These are phyloP conservation scores for Macrotus californicus DNA, from an alignment of 2,113 vertebrate species.

Conservation along the genomic window DNA sequence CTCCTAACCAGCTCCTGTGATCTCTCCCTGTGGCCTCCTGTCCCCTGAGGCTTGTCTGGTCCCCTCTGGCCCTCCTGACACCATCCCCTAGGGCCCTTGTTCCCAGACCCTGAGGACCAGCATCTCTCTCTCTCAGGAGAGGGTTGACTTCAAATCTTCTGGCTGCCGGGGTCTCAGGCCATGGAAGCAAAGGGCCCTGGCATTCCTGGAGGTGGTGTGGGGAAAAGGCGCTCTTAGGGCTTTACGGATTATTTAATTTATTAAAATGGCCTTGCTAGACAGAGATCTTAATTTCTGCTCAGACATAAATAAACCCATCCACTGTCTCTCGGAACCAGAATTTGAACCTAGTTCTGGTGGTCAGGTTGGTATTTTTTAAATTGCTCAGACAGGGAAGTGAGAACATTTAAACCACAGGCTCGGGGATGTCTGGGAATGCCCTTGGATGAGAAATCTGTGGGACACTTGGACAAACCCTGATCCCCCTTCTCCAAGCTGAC, in stretches of 20 bases:
- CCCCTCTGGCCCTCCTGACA: neutral
- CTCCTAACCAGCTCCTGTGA: neutral
- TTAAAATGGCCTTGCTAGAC: neutral
- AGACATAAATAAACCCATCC: neutral
- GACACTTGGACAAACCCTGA: neutral
- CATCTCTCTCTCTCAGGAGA: neutral
- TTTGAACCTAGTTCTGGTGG: neutral
- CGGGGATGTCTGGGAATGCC: no score
- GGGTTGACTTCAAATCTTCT: neutral
- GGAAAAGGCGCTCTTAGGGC: neutral
- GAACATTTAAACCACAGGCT: neutral
- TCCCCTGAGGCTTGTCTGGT: neutral
- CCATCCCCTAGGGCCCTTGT: neutral
- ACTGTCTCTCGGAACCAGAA: neutral
- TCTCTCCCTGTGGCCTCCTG: neutral
- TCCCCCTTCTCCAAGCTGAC: neutral
- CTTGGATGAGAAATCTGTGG: neutral
- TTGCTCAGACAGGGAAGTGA: neutral
- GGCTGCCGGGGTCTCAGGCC: neutral
- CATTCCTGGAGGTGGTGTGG: neutral
- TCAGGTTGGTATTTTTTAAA: neutral
- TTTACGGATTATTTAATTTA: neutral
- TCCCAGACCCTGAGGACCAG: no score
- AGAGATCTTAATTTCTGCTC: neutral
- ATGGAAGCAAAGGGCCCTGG: neutral